These are phyloP conservation scores for Anoura caudifer DNA, from an alignment of 2,113 vertebrate genomes.

Conservation along the genomic window DNA sequence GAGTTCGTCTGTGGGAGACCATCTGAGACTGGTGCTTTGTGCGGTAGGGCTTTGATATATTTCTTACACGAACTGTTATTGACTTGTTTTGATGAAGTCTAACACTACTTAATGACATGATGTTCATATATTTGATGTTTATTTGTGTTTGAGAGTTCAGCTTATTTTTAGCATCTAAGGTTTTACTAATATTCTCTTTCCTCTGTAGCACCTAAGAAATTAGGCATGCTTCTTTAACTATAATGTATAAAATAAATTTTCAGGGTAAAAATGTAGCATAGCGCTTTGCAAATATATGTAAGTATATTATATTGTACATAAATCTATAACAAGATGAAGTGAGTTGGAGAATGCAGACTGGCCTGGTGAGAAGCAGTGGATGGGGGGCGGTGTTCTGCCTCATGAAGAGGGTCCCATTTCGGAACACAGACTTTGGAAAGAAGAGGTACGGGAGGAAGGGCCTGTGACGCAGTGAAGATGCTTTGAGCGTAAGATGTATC, in stretches of 20 bases:
- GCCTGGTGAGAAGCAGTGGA: not conserved
- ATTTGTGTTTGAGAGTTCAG: not conserved
- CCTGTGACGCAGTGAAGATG: not conserved
- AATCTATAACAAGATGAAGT: not conserved
- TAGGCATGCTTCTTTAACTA: not conserved
- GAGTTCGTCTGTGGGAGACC: not conserved
- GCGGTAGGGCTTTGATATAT: not conserved
- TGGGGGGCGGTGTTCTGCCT: not conserved
- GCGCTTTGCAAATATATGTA: not conserved
- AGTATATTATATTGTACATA: not conserved
- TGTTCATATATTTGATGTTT: not conserved
- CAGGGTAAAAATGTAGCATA: not conserved
- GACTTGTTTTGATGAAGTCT: not conserved
- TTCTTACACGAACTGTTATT: not conserved
- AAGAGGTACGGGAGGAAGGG: not conserved
- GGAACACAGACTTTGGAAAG: not conserved
- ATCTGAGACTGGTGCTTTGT: not conserved
- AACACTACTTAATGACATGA: not conserved
- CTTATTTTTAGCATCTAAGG: not conserved
- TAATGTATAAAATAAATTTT: not conserved
- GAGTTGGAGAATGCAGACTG: not conserved
- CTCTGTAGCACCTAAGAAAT: not conserved
- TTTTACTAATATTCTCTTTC: not conserved
- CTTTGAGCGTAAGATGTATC: not conserved
- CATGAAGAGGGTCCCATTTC: not conserved